Base-by-base conservation (phyloP, 2,797 vertebrate species). In the Paedocypris micromegethes region DNA sequence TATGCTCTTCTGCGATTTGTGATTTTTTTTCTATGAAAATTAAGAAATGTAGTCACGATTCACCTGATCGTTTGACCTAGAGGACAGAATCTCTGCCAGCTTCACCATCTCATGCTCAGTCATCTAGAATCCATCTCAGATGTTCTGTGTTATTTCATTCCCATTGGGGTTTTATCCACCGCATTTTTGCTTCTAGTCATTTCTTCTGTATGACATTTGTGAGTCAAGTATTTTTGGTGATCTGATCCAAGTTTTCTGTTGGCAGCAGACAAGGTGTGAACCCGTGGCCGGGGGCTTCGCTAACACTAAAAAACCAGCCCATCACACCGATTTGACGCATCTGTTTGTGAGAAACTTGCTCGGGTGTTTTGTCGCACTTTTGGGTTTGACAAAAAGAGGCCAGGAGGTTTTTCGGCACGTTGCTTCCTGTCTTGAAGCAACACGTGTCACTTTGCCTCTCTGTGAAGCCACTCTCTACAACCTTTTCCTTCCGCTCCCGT, bases 261-360 rank as follows among this genome's bases (percentile, higher is more conserved):
- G 38, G 5, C 23, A 53, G 44, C 9, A 2, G 56, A 7, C 39
- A n/a, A 44, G 5, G 42, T 52, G 66, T 52, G 56, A 59, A 52
- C 23, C 9, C 3, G 42, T 5, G 46, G 45, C 53, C 43, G 53
- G 43, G 57, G 38, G 5, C 55, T 51, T 51, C 41, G 45, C 41
- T 38, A 7, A 9, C 8, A 4, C 49, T 67, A 46, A 58, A 46
- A 43, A 51, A 44, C 54, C 43, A 37, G 23, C 48, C 56, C 39
- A 52, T 58, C 57, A 47, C 43, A 58, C 43, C 42, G 2, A 68
- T 60, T n/a, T 60, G 66, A 60, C 66, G 6, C 23, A 41, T 59
- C 48, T 68, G 57, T 46, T 52, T 68, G 66, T 46, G 44, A 6
- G 37, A 6, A 37, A 47, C 59, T 9, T 39, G 41, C 57, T 59